These are phyloP conservation scores for Pinna nobilis DNA, from an alignment of 1,140 invertebrate genomes.

Conservation along the genomic window DNA sequence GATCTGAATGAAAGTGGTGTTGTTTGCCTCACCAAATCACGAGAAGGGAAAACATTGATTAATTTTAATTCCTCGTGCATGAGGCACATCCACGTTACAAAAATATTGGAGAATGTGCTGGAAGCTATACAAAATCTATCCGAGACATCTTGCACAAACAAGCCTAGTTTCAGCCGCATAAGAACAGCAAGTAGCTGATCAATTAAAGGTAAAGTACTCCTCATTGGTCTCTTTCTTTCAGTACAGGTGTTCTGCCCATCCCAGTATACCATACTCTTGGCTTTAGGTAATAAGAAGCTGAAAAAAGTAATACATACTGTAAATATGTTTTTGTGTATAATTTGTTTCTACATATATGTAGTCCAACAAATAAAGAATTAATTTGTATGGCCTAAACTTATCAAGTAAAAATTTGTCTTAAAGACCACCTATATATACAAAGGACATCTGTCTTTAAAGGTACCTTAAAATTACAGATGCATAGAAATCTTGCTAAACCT, in stretches of 20 bases:
- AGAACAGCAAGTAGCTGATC: constrained; percentile 41
- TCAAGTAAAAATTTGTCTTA: no score
- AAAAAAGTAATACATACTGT: background rate
- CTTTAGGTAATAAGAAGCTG: background rate
- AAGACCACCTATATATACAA: no score
- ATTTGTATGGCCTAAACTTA: no score
- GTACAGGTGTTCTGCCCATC: background rate
- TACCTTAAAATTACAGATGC: no score
- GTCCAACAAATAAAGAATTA: no score
- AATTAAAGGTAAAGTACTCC: background rate
- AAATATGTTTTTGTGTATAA: no score
- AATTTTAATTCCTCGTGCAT: constrained; percentile 34
- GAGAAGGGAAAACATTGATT: constrained; percentile 33
- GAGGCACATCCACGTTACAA: constrained; percentile 47
- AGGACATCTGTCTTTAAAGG: no score
- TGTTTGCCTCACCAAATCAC: constrained; percentile 12
- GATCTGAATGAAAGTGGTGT: constrained; percentile 68
- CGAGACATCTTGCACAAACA: constrained; percentile 41
- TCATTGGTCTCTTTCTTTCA: background rate
- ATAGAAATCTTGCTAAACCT: no score
- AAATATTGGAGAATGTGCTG: constrained; percentile 36
- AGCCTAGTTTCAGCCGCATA: constrained; percentile 19
- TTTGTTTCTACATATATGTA: no score
- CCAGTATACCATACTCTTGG: constrained; percentile 3
- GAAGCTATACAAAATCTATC: no score